Base-by-base conservation (phyloP, 2,888 invertebrate genomes). In the Amaurobius ferox region DNA sequence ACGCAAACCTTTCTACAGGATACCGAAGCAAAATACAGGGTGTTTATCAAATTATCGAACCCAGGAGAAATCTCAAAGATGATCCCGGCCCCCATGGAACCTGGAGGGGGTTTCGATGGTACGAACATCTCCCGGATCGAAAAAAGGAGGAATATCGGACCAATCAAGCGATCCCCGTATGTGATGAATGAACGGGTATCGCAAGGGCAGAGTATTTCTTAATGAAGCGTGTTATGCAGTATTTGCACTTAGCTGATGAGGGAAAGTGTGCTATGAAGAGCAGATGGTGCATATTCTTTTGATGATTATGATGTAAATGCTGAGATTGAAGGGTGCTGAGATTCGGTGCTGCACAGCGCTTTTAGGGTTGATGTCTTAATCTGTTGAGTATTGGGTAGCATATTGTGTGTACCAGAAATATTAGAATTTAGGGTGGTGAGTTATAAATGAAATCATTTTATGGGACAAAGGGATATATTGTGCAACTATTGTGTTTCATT, bases 41-140 rank as follows among this genome's bases (percentile, higher is more conserved):
- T 76, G 62, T 66, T 83, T 83, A 83, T 83, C 83, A 83, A 83
- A 83, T 83, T 83, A 83, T 83, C 76, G 83, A 83, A 66, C 83
- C 83, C 83, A 16, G 40, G 76, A 83, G 83, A 83, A 83, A 76
- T 77, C 83, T 77, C 83, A 77, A 71, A 83, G 83, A 83, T 83
- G 83, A 83, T 70, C 62, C 76, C 76, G 72, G 11, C 29, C 64
- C 68, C 39, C 32, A 23, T 55, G 55, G 55, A 5, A 55, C 23
- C 2, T 19, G 55, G 6, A 23, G 55, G 19, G 44, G 9, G 44
- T 7, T 7, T 2, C 23, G 55, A 6, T 55, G 55, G 44, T 16
- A 16, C 19, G 23, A 55, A 55, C 23, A 55, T 55, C 19, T 23
- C 55, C 23, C 23, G 68, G 40, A 68, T 26, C 67, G 55, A 67